phyloP scores from a whole-genome alignment of 2,888 invertebrate genomes.

The Epirrhoe alternata region DNA sequence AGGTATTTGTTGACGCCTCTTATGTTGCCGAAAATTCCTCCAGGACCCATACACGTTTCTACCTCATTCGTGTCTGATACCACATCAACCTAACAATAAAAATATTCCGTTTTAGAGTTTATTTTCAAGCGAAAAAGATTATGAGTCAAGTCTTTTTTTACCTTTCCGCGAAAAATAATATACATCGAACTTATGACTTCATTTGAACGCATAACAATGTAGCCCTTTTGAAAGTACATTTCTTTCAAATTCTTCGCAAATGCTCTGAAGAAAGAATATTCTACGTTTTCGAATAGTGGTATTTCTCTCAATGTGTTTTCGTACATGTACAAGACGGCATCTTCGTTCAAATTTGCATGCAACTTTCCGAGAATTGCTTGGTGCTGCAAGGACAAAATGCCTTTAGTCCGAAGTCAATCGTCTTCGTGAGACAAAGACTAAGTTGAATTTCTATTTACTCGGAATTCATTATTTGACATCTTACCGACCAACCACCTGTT shows the following conservation, averaged over 20 bases:
- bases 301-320: slow-evolving; percentile 82
- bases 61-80: slow-evolving; percentile 74
- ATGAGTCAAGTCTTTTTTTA: slow-evolving; percentile 41
- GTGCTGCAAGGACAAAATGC: slow-evolving; percentile 57
- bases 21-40: slow-evolving; percentile 82
- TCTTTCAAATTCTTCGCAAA: slow-evolving; percentile 79
- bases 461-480: slow-evolving; percentile 33
- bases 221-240: slow-evolving; percentile 76
- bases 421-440: not conserved
- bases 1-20: slow-evolving; percentile 69
- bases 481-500: slow-evolving; percentile 80
- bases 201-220: slow-evolving; percentile 73
- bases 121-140: no score
- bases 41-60: slow-evolving; percentile 80
- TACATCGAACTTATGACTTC: slow-evolving; percentile 76
- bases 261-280: slow-evolving; percentile 82
- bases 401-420: not conserved
- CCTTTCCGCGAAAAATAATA: slow-evolving; percentile 80
- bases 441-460: not conserved
- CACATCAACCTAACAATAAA: slow-evolving; percentile 68
- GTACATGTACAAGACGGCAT: slow-evolving; percentile 81
- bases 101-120: not conserved
- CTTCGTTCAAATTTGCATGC: slow-evolving; percentile 83
- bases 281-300: slow-evolving; percentile 81
- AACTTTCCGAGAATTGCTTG: slow-evolving; percentile 79